Conservation (phyloP, 2,797 vertebrate species). For the Emys orbicularis region DNA sequence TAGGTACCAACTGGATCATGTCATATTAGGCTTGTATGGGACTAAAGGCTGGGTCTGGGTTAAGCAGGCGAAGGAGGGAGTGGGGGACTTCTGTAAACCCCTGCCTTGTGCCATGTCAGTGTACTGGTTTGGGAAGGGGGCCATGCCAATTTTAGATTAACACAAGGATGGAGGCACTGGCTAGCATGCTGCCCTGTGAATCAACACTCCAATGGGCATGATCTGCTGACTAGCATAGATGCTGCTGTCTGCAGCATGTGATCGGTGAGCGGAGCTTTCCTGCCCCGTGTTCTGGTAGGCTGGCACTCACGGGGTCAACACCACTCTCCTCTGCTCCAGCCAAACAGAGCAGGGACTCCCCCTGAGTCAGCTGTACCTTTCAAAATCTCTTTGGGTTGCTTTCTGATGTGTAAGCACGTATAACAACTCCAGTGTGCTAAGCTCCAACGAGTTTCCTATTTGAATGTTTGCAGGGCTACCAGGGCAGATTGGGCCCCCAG, state of each 20-base stretch:
- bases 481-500: constrained; percentile 84
- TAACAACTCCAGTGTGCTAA: not conserved
- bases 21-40: accelerated
- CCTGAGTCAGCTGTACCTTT: not conserved
- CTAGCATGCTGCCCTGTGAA: not conserved
- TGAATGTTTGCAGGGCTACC: constrained; percentile 81
- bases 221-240: not conserved
- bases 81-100: not conserved
- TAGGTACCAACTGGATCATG: not conserved
- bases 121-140: not conserved
- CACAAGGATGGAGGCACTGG: not conserved
- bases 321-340: not conserved
- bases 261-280: not conserved
- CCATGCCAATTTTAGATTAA: not conserved
- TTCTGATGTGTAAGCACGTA: not conserved
- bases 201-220: not conserved
- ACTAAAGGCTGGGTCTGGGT: not conserved
- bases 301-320: not conserved
- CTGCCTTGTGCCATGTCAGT: not conserved
- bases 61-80: not conserved
- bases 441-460: not conserved
- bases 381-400: not conserved
- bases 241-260: not conserved
- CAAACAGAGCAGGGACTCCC: not conserved
- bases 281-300: accelerated